These are phyloP conservation scores for Chelon auratus DNA, from an alignment of 2,797 vertebrate species.

Conservation along the genomic window DNA sequence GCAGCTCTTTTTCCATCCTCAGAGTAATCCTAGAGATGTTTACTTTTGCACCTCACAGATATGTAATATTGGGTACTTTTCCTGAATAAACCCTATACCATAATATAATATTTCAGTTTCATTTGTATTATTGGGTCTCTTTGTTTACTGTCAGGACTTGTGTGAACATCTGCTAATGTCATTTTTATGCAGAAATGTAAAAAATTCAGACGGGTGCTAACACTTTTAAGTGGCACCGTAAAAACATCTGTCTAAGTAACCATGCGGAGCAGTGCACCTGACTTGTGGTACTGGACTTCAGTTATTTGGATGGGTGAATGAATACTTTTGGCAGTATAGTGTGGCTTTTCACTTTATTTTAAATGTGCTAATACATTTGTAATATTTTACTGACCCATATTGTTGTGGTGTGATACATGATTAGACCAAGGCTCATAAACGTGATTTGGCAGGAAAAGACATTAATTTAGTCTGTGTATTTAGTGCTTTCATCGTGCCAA, in stretches of 20 bases:
- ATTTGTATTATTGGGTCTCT: too few relatives aligned
- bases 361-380: neutral
- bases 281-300: constrained; percentile 1
- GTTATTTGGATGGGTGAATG: too few relatives aligned
- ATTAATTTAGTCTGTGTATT: neutral
- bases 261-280: constrained; percentile 2
- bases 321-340: neutral
- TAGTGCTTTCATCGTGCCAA: constrained; percentile 2
- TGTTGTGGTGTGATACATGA: neutral
- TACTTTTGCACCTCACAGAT: too few relatives aligned
- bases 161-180: too few relatives aligned
- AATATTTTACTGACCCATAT: neutral
- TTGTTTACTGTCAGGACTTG: too few relatives aligned
- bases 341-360: neutral
- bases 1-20: too few relatives aligned
- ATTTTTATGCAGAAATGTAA: too few relatives aligned
- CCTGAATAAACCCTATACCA: too few relatives aligned
- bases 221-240: neutral
- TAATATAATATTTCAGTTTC: too few relatives aligned
- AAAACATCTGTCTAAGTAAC: constrained; percentile 3
- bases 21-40: too few relatives aligned
- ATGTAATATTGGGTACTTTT: too few relatives aligned
- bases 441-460: neutral
- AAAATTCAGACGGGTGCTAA: neutral
- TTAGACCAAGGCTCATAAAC: neutral